phyloP scores from a whole-genome alignment of 2,797 vertebrate genomes.

The Aphelocoma californica region DNA sequence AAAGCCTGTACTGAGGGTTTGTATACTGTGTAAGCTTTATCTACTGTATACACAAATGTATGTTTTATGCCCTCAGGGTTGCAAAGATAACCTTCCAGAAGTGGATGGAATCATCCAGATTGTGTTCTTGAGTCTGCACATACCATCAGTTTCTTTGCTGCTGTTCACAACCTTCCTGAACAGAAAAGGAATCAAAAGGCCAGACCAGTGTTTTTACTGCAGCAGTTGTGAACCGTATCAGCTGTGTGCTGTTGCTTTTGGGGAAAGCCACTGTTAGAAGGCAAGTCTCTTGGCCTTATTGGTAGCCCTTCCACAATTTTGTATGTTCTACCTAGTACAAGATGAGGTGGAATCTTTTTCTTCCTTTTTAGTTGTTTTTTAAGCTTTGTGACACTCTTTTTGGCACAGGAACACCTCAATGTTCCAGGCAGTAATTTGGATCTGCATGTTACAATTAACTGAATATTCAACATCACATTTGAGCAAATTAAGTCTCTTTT shows the following conservation, averaged over 20 bases:
- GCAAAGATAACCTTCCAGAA: slow-evolving; percentile 18
- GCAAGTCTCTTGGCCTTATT: not conserved
- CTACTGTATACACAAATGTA: not conserved
- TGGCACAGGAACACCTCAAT: not conserved
- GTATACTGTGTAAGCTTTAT: slow-evolving; percentile 9
- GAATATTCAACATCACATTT: not conserved
- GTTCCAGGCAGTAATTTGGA: not conserved
- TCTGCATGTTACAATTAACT: not conserved
- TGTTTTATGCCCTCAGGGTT: not conserved
- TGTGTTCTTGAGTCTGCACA: not conserved
- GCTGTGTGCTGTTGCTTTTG: not conserved
- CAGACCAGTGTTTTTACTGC: not conserved
- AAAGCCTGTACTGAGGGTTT: not conserved
- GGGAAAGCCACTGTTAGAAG: not conserved
- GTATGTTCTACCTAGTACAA: not conserved
- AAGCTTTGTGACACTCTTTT: not conserved
- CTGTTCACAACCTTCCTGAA: not conserved
- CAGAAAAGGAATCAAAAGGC: not conserved
- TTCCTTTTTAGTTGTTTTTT: not conserved
- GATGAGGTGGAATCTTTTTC: not conserved
- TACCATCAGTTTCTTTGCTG: slow-evolving; percentile 3
- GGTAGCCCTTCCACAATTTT: not conserved
- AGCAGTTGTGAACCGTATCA: not conserved
- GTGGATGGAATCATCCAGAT: not conserved
- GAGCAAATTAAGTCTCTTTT: not conserved